Percentiles rank a stretch among this genome's conserved stretches.
Conservation (phyloP, 2,113 vertebrate species). For the Tachysurus fulvidraco region DNA sequence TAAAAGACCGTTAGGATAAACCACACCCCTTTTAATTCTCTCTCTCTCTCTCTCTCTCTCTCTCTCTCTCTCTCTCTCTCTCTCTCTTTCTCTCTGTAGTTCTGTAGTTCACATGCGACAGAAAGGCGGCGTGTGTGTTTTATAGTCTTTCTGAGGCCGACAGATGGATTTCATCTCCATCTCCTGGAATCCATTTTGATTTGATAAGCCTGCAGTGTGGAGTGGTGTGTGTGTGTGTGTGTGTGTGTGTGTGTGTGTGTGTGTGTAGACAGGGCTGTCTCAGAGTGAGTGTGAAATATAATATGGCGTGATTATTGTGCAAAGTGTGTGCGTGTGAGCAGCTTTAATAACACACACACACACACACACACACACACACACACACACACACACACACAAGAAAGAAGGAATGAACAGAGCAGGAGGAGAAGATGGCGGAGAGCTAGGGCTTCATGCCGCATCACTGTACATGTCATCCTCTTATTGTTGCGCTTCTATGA, state of each 20-base stretch:
- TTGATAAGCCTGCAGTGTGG: constrained; percentile 20
- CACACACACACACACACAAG: constrained; percentile 8
- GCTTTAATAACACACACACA: constrained; percentile 30
- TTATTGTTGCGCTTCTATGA: constrained; percentile 59
- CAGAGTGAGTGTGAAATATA: constrained; percentile 52
- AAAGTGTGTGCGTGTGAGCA: not conserved
- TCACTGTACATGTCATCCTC: constrained; percentile 58
- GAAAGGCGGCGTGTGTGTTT: not conserved
- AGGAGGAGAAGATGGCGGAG: constrained; percentile 44
- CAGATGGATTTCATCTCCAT: constrained; percentile 50
- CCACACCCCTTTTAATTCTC: not conserved
- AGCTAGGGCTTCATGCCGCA: constrained; percentile 49
- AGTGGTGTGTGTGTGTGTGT: not conserved
- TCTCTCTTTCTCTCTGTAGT: not conserved
- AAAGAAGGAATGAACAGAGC: constrained; percentile 8
- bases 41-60: constrained; percentile 9
- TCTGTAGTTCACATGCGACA: constrained; percentile 8
- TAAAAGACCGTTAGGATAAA: constrained; percentile 54
- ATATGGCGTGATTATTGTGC: constrained; percentile 16
- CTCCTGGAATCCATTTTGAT: constrained; percentile 51
- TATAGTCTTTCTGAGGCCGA: constrained; percentile 20
- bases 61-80: constrained; percentile 18
- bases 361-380: constrained; percentile 15
- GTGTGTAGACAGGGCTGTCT: not conserved
- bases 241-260: too few species aligned